Percentiles rank a stretch among this genome's conserved stretches.
Evolutionary conservation across 1,140 invertebrate species (phyloP).

Genomic region (Macrostomum lignano): DNA sequence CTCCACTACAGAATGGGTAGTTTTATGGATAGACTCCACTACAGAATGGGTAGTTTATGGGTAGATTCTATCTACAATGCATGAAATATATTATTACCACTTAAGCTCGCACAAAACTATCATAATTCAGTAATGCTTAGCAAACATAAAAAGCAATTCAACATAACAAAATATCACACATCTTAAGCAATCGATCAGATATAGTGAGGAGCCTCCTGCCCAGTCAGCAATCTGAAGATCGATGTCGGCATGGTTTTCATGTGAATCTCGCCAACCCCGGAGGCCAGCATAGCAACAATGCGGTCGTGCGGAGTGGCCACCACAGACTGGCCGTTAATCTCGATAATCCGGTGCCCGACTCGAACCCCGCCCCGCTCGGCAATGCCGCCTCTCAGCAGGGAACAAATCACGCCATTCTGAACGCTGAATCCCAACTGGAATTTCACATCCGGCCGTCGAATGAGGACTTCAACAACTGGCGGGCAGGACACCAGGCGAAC

Average conservation of each 20-base stretch:
- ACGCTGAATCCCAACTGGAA: conserved; percentile 98
- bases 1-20: no score
- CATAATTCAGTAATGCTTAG: no score
- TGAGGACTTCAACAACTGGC: conserved; percentile 97
- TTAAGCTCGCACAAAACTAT: no score
- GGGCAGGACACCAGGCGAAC: conserved; percentile 91
- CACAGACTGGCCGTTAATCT: conserved; percentile 86
- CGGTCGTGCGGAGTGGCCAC: conserved; percentile 95
- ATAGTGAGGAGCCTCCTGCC: conserved; percentile 92
- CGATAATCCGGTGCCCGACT: conserved; percentile 92
- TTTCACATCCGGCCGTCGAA: conserved; percentile 90
- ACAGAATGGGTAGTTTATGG: no score
- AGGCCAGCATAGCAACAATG: conserved; percentile 88
- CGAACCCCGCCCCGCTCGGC: conserved; percentile 87
- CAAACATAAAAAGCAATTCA: no score
- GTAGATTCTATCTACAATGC: no score
- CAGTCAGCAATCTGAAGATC: conserved; percentile 89
- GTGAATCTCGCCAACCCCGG: conserved; percentile 92
- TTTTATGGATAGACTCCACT: no score
- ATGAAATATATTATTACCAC: no score
- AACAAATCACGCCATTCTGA: conserved; percentile 90
- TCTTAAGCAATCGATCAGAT: no score
- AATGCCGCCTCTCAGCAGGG: conserved; percentile 65
- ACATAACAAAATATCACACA: no score
- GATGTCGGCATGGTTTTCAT: conserved; percentile 99